phyloP scores from a whole-genome alignment of 1,140 invertebrate genomes.

The Papilio polytes region DNA sequence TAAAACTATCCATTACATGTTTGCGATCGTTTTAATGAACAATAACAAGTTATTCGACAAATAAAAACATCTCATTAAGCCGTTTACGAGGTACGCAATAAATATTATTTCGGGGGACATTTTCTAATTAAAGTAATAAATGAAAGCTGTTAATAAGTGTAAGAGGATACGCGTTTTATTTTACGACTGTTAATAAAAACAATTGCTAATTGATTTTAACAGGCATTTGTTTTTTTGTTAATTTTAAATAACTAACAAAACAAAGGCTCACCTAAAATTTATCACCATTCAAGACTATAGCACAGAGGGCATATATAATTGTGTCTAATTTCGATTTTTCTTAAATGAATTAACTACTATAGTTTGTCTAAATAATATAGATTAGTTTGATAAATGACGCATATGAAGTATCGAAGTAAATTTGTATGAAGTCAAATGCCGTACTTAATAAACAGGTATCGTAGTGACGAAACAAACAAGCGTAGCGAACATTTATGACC shows the following conservation, averaged over 20 bases:
- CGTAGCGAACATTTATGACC: no score
- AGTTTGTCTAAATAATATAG: no score
- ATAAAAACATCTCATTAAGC: constrained; percentile 26
- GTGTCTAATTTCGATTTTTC: no score
- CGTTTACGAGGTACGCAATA: constrained; percentile 23
- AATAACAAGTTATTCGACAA: constrained; percentile 18
- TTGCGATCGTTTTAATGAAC: constrained; percentile 22
- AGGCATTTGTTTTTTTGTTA: background rate
- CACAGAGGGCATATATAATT: no score
- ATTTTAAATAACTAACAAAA: background rate
- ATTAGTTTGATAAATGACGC: no score
- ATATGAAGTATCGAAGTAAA: no score
- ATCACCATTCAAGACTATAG: no score
- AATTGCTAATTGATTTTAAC: background rate
- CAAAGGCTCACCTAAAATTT: background rate
- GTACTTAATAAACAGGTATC: no score
- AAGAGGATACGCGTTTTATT: constrained; percentile 18
- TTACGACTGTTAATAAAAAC: constrained; percentile 9
- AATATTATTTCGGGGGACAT: constrained; percentile 19
- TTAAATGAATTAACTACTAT: no score
- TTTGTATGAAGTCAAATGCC: no score
- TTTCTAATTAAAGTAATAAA: constrained; percentile 29
- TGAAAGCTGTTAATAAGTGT: constrained; percentile 28
- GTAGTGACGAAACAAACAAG: no score
- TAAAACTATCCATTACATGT: constrained; percentile 21